phyloP scores from a whole-genome alignment of 2,797 vertebrate genomes.

The Anabas testudineus region DNA sequence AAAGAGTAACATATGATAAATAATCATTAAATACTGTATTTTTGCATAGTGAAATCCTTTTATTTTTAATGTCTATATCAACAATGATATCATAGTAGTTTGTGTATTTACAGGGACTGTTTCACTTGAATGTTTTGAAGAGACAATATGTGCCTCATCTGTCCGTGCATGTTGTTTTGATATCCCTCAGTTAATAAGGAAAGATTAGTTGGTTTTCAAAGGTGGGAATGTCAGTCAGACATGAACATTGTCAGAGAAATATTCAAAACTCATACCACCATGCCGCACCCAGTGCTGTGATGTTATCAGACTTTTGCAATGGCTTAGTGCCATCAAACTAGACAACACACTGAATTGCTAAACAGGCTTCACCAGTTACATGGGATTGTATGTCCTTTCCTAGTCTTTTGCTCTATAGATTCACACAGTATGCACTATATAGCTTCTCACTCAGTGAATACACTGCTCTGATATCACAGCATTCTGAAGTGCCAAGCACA shows the following conservation, averaged over 20 bases:
- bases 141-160: not conserved
- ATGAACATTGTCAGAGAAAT: conserved; percentile 20
- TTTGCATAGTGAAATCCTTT: no score
- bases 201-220: not conserved
- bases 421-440: not conserved
- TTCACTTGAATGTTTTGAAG: not conserved
- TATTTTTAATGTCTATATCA: no score
- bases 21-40: no score
- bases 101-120: not conserved
- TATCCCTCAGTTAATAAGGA: conserved; percentile 1
- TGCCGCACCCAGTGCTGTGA: conserved; percentile 1
- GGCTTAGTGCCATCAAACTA: not conserved
- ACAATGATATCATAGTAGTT: no score
- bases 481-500: no score
- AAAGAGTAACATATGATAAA: no score
- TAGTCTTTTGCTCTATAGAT: not conserved
- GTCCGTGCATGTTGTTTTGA: not conserved
- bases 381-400: not conserved
- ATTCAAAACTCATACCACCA: conserved; percentile 11
- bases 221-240: not conserved
- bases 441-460: no score
- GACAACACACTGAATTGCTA: not conserved
- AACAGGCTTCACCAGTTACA: conserved; percentile 33
- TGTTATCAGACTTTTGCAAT: not conserved
- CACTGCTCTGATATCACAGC: no score